Conservation (phyloP, 2,888 invertebrate genomes). For the Pseudococcus jackbeardsleyi region DNA sequence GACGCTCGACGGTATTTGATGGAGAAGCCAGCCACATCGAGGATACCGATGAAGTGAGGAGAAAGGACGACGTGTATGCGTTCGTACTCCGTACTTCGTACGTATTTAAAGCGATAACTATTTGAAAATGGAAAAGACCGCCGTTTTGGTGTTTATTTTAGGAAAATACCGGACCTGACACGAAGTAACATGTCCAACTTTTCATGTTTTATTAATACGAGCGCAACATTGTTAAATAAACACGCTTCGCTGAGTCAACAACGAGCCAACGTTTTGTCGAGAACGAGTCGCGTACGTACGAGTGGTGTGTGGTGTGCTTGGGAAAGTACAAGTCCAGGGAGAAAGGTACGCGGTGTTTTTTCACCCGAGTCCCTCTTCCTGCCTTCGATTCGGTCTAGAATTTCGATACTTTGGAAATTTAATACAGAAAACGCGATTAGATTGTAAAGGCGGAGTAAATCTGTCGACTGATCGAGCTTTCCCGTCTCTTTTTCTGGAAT, state of each 20-base stretch:
- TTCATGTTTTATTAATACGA: slow-evolving; percentile 62
- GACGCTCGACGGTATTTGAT: neutral
- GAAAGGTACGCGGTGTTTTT: too few relatives aligned
- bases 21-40: neutral
- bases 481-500: neutral
- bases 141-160: slow-evolving; percentile 54
- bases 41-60: neutral
- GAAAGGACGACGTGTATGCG: neutral
- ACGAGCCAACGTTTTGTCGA: neutral
- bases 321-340: too few relatives aligned
- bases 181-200: slow-evolving; percentile 58
- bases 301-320: too few relatives aligned
- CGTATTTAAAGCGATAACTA: slow-evolving; percentile 46
- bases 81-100: neutral
- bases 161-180: slow-evolving; percentile 54
- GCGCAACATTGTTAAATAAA: slow-evolving; percentile 59
- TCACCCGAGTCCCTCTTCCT: too few relatives aligned
- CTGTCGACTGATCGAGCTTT: neutral
- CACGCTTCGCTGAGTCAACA: slow-evolving; percentile 51
- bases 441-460: neutral
- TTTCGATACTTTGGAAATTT: neutral
- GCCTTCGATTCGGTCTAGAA: too few relatives aligned
- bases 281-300: neutral
- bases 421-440: neutral
- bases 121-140: slow-evolving; percentile 52